These are phyloP conservation scores for Eurois occulta DNA, from an alignment of 2,888 invertebrate genomes.

Conservation along the genomic window DNA sequence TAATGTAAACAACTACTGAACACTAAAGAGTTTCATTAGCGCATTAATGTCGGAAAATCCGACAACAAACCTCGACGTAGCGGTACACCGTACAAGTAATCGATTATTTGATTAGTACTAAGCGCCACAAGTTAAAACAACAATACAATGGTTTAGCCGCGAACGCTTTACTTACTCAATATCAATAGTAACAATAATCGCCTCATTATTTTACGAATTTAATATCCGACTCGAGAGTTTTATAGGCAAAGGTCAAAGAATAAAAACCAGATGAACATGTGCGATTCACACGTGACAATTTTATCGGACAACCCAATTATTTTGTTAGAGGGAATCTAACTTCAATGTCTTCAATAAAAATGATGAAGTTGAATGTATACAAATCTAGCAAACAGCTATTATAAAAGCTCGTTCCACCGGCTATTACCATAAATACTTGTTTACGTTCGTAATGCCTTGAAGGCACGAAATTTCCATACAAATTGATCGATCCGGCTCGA, in stretches of 20 bases:
- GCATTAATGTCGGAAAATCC: conserved; percentile 25
- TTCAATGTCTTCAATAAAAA: conserved; percentile 5
- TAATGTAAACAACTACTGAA: conserved; percentile 25
- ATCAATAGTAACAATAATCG: conserved; percentile 5
- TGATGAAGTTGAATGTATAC: conserved; percentile 8
- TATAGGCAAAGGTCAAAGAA: conserved; percentile 20
- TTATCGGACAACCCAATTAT: conserved; percentile 6
- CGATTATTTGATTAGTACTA: conserved; percentile 28
- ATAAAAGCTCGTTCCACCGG: conserved; percentile 42
- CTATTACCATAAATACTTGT: conserved; percentile 55
- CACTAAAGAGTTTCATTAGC: conserved; percentile 38
- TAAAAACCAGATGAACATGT: neutral
- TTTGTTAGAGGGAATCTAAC: neutral
- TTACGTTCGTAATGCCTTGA: conserved; percentile 47
- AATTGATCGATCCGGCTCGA: conserved; percentile 37
- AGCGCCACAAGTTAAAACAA: neutral
- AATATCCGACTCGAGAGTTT: conserved; percentile 4
- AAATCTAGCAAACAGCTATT: conserved; percentile 27
- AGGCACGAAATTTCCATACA: conserved; percentile 58
- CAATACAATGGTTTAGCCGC: neutral
- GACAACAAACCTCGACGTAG: conserved; percentile 8
- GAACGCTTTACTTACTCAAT: neutral
- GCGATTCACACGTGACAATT: conserved; percentile 10
- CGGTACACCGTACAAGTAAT: conserved; percentile 33
- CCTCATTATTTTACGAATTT: neutral